Conservation (phyloP, 2,888 invertebrate species). For the Anorthoa munda region DNA sequence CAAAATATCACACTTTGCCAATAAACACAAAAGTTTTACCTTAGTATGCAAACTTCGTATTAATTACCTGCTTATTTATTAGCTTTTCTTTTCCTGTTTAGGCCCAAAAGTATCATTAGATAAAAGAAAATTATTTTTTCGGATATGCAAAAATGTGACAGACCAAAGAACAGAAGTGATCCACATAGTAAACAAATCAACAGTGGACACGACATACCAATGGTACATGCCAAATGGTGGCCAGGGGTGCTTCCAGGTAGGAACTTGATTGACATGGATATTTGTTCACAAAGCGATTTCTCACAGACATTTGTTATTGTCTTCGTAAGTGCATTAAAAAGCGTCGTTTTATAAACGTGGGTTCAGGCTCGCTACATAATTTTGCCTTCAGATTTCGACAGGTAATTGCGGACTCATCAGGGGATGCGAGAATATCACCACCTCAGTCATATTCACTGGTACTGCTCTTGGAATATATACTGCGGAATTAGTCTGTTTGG, state of each 20-base stretch:
- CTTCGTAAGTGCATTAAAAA: too few relatives aligned
- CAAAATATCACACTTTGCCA: too few relatives aligned
- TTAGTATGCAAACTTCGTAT: too few relatives aligned
- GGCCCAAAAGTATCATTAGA: slow-evolving; percentile 82
- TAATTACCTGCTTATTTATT: not conserved
- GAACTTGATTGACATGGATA: slow-evolving; percentile 1
- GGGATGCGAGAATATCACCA: slow-evolving; percentile 82
- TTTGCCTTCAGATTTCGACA: slow-evolving; percentile 80
- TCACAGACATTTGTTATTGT: too few relatives aligned
- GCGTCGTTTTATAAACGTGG: too few relatives aligned
- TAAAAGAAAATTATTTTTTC: slow-evolving; percentile 78
- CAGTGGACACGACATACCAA: slow-evolving; percentile 86
- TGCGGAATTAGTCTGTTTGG: slow-evolving; percentile 84
- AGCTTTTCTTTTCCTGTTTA: slow-evolving; percentile 60
- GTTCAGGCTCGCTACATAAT: too few relatives aligned
- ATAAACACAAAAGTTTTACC: too few relatives aligned
- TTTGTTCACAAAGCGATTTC: too few relatives aligned
- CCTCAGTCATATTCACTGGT: slow-evolving; percentile 82
- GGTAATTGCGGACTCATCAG: slow-evolving; percentile 87
- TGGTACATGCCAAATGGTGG: slow-evolving; percentile 85
- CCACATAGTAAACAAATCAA: slow-evolving; percentile 81
- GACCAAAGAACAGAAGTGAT: slow-evolving; percentile 80
- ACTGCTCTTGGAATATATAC: slow-evolving; percentile 83
- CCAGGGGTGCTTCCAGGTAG: slow-evolving; percentile 86
- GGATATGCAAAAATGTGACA: slow-evolving; percentile 80